A percentile compares a stretch with the other conserved stretches of the same genome.
phyloP scores from a whole-genome alignment of 2,797 vertebrate species.

The Parotocinclus haroldoi region DNA sequence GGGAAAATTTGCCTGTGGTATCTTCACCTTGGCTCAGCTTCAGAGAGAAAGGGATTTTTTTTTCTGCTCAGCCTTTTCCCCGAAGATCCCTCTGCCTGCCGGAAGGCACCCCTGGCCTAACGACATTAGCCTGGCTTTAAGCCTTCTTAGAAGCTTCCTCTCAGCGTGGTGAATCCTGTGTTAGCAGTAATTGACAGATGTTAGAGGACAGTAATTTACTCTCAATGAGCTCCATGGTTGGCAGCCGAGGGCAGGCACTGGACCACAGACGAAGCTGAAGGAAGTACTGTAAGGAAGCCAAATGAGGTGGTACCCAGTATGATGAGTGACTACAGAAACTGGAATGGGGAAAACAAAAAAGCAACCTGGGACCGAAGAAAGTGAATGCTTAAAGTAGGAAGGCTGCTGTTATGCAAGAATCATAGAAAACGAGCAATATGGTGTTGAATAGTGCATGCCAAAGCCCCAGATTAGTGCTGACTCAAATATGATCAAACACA shows the following conservation, averaged over 20 bases:
- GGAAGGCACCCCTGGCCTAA: slow-evolving; percentile 49
- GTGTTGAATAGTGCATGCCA: background rate
- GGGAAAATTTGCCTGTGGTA: background rate
- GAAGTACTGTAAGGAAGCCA: slow-evolving; percentile 16
- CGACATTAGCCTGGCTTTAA: slow-evolving; percentile 46
- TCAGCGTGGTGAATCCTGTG: slow-evolving; percentile 30
- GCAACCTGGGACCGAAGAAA: slow-evolving; percentile 12
- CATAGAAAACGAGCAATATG: background rate
- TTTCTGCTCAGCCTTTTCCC: slow-evolving; percentile 61
- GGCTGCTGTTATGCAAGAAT: background rate
- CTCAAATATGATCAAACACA: background rate
- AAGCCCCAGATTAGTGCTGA: background rate
- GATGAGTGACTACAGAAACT: slow-evolving; percentile 17
- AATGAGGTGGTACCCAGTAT: slow-evolving; percentile 19
- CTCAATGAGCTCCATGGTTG: slow-evolving; percentile 53
- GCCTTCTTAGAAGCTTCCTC: slow-evolving; percentile 40
- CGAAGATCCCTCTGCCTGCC: slow-evolving; percentile 55
- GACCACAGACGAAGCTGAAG: slow-evolving; percentile 11
- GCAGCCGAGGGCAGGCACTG: slow-evolving; percentile 33
- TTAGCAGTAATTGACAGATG: slow-evolving; percentile 59
- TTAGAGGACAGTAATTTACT: slow-evolving; percentile 65
- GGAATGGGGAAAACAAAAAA: slow-evolving; percentile 21
- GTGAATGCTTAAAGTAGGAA: background rate
- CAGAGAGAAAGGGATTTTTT: slow-evolving; percentile 67
- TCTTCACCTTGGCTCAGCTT: slow-evolving; percentile 53